These are phyloP conservation scores for Mesocricetus auratus DNA, from an alignment of 2,113 vertebrate species.

Conservation along the genomic window DNA sequence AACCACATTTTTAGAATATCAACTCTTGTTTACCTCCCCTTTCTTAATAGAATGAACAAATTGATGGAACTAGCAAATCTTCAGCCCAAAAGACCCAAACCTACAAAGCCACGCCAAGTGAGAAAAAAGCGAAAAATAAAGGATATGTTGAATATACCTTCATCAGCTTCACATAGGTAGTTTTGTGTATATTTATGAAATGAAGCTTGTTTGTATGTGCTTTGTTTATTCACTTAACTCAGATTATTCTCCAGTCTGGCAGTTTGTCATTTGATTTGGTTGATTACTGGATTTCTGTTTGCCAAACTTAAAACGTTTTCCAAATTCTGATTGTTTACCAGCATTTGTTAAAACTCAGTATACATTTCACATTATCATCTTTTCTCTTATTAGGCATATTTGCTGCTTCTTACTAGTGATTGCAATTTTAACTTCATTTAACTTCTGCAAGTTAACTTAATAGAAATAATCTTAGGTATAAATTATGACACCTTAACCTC, in stretches of 20 bases:
- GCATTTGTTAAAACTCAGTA: neutral
- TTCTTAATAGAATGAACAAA: conserved; percentile 90
- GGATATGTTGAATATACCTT: conserved; percentile 91
- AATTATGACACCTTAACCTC: neutral
- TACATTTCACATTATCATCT: neutral
- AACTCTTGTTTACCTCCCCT: neutral
- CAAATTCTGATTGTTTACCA: neutral
- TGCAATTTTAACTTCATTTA: neutral
- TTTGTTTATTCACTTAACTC: neutral
- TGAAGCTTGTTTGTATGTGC: neutral
- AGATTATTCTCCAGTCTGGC: neutral
- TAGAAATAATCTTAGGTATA: neutral
- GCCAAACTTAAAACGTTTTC: neutral
- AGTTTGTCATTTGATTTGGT: neutral
- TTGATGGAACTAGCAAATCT: conserved; percentile 95
- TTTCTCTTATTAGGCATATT: neutral
- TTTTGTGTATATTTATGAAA: neutral
- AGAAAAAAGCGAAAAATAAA: conserved; percentile 96
- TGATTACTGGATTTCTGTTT: neutral
- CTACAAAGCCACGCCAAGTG: conserved; percentile 89
- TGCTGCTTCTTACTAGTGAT: neutral
- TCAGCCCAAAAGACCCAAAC: conserved; percentile 94
- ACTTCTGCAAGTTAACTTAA: neutral
- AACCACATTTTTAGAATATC: conserved; percentile 34
- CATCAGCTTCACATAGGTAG: conserved; percentile 91